Conservation (phyloP, 2,113 vertebrate genomes). For the Pithys albifrons region DNA sequence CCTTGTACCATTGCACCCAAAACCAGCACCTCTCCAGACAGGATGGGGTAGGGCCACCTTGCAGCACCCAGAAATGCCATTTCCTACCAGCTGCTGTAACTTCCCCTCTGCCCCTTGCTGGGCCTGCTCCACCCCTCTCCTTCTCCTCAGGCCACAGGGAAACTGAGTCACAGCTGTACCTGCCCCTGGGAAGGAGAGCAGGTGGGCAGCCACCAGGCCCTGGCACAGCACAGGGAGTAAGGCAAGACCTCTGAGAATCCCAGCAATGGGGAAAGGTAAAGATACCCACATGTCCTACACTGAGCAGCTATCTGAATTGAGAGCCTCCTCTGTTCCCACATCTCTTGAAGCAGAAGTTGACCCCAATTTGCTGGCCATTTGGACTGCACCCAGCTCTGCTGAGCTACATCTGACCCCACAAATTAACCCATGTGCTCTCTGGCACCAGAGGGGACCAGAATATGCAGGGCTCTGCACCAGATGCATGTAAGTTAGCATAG, state of each 20-base stretch:
- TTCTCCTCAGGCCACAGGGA: neutral
- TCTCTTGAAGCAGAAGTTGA: neutral
- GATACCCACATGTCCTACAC: neutral
- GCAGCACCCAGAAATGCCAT: neutral
- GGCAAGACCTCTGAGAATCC: neutral
- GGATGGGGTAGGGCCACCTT: neutral
- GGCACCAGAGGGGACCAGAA: neutral
- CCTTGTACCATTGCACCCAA: neutral
- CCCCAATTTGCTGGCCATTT: neutral
- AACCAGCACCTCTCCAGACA: neutral
- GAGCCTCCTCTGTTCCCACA: neutral
- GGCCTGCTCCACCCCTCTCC: neutral
- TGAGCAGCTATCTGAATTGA: neutral
- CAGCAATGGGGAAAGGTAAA: fast-evolving
- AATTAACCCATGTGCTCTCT: neutral
- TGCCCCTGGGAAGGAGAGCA: fast-evolving
- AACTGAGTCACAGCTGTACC: neutral
- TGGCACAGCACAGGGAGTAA: fast-evolving
- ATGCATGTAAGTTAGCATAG: fast-evolving
- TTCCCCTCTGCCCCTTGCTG: neutral
- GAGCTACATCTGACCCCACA: neutral
- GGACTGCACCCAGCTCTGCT: neutral
- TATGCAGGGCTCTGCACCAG: neutral
- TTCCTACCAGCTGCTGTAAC: conserved; percentile 24
- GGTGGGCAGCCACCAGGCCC: neutral